Base-by-base conservation (phyloP, 2,797 vertebrate genomes). In the Geotrypetes seraphini region DNA sequence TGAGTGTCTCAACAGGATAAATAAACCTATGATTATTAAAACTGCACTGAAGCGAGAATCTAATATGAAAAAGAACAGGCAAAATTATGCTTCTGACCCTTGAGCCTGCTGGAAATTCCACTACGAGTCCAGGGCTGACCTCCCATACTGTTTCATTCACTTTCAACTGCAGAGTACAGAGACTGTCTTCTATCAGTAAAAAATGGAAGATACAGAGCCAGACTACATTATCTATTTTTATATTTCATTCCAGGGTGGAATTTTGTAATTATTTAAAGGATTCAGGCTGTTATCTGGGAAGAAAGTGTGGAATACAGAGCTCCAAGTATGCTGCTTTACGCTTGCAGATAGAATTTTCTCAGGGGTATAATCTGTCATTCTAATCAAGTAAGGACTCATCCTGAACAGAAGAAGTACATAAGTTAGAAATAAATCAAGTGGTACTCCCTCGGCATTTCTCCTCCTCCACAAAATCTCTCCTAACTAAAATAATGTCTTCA, bases 401-500 rank as follows among this genome's bases (percentile, higher is more conserved):
- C 36, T 31, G 25, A 10, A 36, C 13, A 36, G 11, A 15, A 4
- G n/a, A 31, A 4, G 31, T 25, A 36, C 16, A 50, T 21, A 20
- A 5, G 10, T 5, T 34, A 1, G 17, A 13, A 39, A 49, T 21
- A 49, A 36, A 33, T 27, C 5, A 41, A 39, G 3, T 16, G 1
- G 17, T 30, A 28, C 34, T 49, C 7, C 42, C 36, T 27, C 19
- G n/a, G 31, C 22, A n/a, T 38, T 27, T 11, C 5, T 31, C 8
- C 3, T 15, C 17, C 14, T 26, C 13, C 19, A 27, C 19, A 13
- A 15, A 8, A 25, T 25, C 10, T 3, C 5, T 39, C 51, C 42
- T 39, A 47, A 35, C 44, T 18, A 35, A 37, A n/a, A n/a, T n/a
- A n/a, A n/a, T 28, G 3, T 33, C 24, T 33, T n/a, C n/a, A 9